Conservation (phyloP, 2,888 invertebrate species). For the Ectemnius lituratus region DNA sequence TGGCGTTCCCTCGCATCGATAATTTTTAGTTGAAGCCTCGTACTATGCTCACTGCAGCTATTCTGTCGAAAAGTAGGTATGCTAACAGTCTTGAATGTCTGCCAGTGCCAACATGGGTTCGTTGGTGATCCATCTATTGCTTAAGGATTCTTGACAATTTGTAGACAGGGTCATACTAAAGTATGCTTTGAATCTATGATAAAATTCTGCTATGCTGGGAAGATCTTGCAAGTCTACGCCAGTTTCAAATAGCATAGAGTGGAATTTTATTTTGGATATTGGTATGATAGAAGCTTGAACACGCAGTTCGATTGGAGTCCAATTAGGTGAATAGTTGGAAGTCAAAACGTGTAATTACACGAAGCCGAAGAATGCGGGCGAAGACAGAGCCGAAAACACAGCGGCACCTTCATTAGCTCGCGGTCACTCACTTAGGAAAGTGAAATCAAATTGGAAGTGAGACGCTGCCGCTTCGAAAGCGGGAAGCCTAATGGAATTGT, state of each 20-base stretch:
- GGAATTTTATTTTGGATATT: not conserved
- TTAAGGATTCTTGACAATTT: not conserved
- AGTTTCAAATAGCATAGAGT: no score
- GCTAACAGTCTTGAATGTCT: slow-evolving; percentile 14
- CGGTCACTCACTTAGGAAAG: slow-evolving; percentile 37
- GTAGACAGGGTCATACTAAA: no score
- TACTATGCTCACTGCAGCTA: slow-evolving; percentile 22
- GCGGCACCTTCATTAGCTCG: slow-evolving; percentile 30
- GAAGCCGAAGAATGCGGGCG: slow-evolving; percentile 7
- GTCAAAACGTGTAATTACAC: slow-evolving; percentile 24
- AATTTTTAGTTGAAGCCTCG: slow-evolving; percentile 41
- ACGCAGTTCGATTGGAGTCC: no score
- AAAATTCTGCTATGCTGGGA: no score
- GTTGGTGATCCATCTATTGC: slow-evolving; percentile 49
- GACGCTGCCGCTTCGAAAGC: slow-evolving; percentile 19
- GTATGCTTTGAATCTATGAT: no score
- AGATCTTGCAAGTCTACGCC: no score
- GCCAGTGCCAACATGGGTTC: slow-evolving; percentile 13
- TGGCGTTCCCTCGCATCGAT: slow-evolving; percentile 33
- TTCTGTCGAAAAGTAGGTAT: slow-evolving; percentile 15
- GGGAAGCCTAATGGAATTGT: slow-evolving; percentile 48
- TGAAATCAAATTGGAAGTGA: slow-evolving; percentile 51
- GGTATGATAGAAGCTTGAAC: not conserved
- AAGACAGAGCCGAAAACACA: slow-evolving; percentile 3
- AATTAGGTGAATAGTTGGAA: slow-evolving; percentile 26